Base-by-base conservation (phyloP, 2,797 vertebrate genomes). In the Merluccius polli region DNA sequence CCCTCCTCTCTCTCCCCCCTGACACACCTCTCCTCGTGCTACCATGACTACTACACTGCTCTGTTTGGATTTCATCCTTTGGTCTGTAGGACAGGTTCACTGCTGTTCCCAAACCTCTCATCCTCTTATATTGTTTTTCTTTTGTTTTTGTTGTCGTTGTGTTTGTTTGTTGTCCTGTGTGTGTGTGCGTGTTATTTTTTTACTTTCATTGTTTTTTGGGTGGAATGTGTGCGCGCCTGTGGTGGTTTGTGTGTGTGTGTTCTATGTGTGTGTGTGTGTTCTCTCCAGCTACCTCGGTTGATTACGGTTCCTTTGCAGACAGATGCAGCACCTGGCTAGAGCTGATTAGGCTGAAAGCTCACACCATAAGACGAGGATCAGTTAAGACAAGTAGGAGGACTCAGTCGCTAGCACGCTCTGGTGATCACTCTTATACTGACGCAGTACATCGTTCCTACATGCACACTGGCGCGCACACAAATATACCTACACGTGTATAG, bases 231-330 rank as follows among this genome's bases (percentile, higher is more conserved):
- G 69, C 68, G 36, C 70, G 71, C 52, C 59, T 73, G 30, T 65
- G 35, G 73, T 9, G 35, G 70, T 74, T 32, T 79, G 70, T 74
- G n/a, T 18, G 44, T 78, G 31, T 73, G 68, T 71, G 70, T 69
- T 7, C 52, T 24, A 27, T 73, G 70, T 74, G 75, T 81, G 72
- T 83, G 83, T 83, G 73, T 87, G 85, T 92, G 84, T 90, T 89
- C 84, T 97, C 95, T 97, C 93, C 95, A 99, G 98, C 96, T 95
- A 93, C 96, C 94, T 96, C 96, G 94, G 90, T 98, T 98, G 98
- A 99, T 98, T 97, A 98, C 97, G 96, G 97, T 99, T 99, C 97
- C 97, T 99, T 99, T 99, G 97, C 97, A 99, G 97, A 99, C 96
- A 98, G 97, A 98, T 99, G 98, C 97, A 99, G 96, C 95, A 97